Evolutionary conservation across 2,888 invertebrate species (phyloP).

Genomic region (Aromia moschata): DNA sequence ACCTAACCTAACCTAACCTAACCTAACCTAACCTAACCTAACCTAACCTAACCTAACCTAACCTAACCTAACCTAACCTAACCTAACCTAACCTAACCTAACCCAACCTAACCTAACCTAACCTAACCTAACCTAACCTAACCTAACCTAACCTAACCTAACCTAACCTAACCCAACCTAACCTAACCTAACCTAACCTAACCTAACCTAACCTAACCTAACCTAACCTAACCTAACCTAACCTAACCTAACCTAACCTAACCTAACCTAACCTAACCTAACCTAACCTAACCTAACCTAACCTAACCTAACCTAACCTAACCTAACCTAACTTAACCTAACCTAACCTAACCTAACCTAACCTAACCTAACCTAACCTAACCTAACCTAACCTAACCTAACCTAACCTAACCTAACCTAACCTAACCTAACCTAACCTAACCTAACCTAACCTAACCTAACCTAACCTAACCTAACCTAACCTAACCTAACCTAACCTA

Average conservation of each 20-base stretch:
- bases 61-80: neutral
- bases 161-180: neutral
- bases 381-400: slow-evolving; percentile 30
- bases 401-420: slow-evolving; percentile 34
- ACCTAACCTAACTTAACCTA: slow-evolving; percentile 37
- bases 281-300: slow-evolving; percentile 30
- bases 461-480: slow-evolving; percentile 18
- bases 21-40: slow-evolving; percentile 22
- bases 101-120: neutral
- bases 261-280: slow-evolving; percentile 23
- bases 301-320: slow-evolving; percentile 26
- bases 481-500: slow-evolving; percentile 34
- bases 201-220: slow-evolving; percentile 19
- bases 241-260: slow-evolving; percentile 25
- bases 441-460: slow-evolving; percentile 30
- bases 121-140: neutral
- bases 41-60: slow-evolving; percentile 2
- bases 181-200: slow-evolving; percentile 15
- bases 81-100: neutral
- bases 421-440: slow-evolving; percentile 26
- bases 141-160: neutral
- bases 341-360: slow-evolving; percentile 38
- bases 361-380: slow-evolving; percentile 36
- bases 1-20: neutral
- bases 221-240: slow-evolving; percentile 22